A percentile compares a stretch with the other conserved stretches of the same genome.
These are phyloP conservation scores for Stegophylla sp. DNA, from an alignment of 2,888 invertebrate genomes.

Conservation along the genomic window DNA sequence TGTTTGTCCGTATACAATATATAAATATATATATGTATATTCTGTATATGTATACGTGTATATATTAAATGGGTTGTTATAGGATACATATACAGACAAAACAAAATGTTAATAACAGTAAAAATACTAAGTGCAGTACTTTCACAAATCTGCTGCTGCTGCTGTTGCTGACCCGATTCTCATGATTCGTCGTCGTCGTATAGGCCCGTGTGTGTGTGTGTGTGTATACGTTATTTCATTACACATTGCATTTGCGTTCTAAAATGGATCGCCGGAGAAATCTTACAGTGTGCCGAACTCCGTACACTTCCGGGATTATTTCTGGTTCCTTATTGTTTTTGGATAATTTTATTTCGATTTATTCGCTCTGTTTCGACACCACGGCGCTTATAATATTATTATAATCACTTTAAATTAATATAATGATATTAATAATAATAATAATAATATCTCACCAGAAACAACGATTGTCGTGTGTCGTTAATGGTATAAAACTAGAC, in stretches of 20 bases:
- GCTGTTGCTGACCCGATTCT: slow-evolving; percentile 48
- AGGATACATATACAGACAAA: slow-evolving; percentile 7
- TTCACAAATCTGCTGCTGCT: slow-evolving; percentile 51
- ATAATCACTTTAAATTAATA: no score
- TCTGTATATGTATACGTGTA: background rate
- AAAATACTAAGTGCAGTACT: slow-evolving; percentile 43
- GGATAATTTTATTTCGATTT: background rate
- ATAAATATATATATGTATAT: background rate
- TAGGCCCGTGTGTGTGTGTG: slow-evolving; percentile 15
- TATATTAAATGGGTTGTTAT: slow-evolving; percentile 22
- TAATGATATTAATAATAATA: no score
- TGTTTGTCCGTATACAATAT: background rate
- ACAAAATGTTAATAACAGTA: slow-evolving; percentile 57
- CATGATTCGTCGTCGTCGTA: slow-evolving; percentile 50
- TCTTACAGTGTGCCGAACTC: no score
- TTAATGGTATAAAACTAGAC: no score
- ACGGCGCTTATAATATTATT: background rate
- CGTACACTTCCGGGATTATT: slow-evolving; percentile 42
- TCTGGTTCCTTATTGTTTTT: slow-evolving; percentile 43
- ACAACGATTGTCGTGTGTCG: no score
- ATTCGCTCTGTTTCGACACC: background rate
- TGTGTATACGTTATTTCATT: background rate
- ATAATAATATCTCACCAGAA: no score
- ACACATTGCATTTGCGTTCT: no score
- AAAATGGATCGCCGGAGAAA: slow-evolving; percentile 55